These are phyloP conservation scores for Threskiornis aethiopicus DNA, from an alignment of 2,797 vertebrate species.

Conservation along the genomic window DNA sequence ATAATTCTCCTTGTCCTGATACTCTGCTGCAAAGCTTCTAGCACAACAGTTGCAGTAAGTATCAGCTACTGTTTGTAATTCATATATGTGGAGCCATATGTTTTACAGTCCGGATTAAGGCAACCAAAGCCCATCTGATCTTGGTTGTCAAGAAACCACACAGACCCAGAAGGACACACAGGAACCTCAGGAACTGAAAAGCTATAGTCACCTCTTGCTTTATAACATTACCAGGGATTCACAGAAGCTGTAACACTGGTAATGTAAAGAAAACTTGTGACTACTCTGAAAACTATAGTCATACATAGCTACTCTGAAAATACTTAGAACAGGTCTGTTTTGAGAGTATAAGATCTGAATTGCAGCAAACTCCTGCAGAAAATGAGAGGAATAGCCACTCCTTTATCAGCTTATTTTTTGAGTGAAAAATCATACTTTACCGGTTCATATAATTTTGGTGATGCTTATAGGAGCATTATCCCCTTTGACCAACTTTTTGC, in stretches of 20 bases:
- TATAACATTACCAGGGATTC: not conserved
- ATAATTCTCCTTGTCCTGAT: not conserved
- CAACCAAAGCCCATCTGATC: conserved; percentile 6
- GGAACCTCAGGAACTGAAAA: conserved; percentile 5
- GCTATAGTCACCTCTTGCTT: not conserved
- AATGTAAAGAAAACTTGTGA: not conserved
- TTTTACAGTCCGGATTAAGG: conserved; percentile 1
- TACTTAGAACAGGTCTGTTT: not conserved
- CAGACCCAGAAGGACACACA: not conserved
- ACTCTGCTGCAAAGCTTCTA: not conserved
- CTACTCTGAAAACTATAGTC: not conserved
- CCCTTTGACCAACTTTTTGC: not conserved
- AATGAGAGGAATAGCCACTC: not conserved
- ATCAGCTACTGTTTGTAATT: conserved; percentile 24
- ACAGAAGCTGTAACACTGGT: not conserved
- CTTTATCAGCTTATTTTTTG: not conserved
- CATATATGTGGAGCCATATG: not conserved
- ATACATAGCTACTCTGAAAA: not conserved
- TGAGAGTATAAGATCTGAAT: not conserved
- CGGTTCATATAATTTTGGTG: not conserved
- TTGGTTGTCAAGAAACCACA: not conserved
- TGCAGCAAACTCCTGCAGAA: not conserved
- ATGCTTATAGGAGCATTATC: not conserved
- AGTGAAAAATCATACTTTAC: not conserved
- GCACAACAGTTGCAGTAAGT: conserved; percentile 6